Evolutionary conservation across 2,113 vertebrate species (phyloP).

Genomic region (Gorsachius goisagi): DNA sequence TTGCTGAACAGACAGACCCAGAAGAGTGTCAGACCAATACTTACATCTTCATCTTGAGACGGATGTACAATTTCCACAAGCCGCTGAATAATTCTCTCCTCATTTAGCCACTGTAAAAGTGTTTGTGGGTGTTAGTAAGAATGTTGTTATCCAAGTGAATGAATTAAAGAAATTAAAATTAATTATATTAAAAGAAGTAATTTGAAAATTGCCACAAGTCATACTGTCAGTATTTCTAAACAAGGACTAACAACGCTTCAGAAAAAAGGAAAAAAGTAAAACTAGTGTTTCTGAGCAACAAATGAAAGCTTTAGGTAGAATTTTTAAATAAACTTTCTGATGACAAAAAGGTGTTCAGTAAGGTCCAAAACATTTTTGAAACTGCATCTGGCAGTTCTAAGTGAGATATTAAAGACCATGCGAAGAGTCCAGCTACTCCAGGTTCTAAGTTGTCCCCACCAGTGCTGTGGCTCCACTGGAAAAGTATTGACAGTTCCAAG

Average conservation of each 20-base stretch:
- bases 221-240: neutral
- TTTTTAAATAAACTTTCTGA: neutral
- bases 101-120: constrained; percentile 91
- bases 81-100: constrained; percentile 95
- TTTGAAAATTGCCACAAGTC: neutral
- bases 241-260: neutral
- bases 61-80: constrained; percentile 96
- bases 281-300: neutral
- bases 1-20: neutral
- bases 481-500: neutral
- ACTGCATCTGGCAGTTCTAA: neutral
- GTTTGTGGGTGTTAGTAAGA: neutral
- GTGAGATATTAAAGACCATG: neutral
- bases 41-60: constrained; percentile 97
- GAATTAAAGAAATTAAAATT: neutral
- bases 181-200: neutral
- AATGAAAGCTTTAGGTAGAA: neutral
- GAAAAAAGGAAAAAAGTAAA: neutral
- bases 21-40: constrained; percentile 40
- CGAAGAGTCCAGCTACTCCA: neutral
- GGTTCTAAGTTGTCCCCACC: neutral
- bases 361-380: neutral
- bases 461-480: neutral
- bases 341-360: neutral
- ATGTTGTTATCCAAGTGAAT: neutral